phyloP scores from a whole-genome alignment of 2,113 vertebrate genomes.

The Dipodomys ordii region DNA sequence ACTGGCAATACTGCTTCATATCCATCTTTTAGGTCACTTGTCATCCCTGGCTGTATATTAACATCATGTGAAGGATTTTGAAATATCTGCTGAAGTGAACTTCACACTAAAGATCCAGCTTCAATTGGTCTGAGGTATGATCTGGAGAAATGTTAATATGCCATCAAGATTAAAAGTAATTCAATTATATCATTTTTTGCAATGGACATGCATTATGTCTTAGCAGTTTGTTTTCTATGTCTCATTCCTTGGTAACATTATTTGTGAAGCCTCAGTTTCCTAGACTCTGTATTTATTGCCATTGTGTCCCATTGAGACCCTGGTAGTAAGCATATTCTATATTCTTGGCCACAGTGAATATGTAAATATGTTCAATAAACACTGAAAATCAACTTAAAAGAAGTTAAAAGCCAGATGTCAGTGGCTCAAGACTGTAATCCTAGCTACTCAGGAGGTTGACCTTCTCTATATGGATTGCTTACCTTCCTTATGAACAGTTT shows the following conservation, averaged over 20 bases:
- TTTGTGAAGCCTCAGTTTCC: constrained; percentile 1
- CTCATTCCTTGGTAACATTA: background rate
- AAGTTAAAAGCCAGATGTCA: background rate
- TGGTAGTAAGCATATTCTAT: background rate
- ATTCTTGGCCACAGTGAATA: background rate
- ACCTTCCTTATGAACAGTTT: background rate
- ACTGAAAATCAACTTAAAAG: constrained; percentile 5
- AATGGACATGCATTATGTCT: background rate
- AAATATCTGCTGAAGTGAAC: background rate
- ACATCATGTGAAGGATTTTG: background rate
- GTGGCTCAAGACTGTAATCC: background rate
- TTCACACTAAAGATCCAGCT: background rate
- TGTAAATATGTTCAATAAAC: background rate
- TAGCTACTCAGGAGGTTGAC: too few relatives aligned
- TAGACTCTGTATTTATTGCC: background rate
- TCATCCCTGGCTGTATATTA: background rate
- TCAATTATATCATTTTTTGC: background rate
- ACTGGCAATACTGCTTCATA: background rate
- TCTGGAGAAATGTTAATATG: background rate
- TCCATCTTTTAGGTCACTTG: background rate
- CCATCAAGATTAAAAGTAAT: background rate
- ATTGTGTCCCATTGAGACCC: background rate
- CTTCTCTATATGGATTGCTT: background rate
- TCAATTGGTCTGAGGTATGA: background rate
- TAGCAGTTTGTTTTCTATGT: background rate